Conservation (phyloP, 2,797 vertebrate species). For the Vespertilio murinus region DNA sequence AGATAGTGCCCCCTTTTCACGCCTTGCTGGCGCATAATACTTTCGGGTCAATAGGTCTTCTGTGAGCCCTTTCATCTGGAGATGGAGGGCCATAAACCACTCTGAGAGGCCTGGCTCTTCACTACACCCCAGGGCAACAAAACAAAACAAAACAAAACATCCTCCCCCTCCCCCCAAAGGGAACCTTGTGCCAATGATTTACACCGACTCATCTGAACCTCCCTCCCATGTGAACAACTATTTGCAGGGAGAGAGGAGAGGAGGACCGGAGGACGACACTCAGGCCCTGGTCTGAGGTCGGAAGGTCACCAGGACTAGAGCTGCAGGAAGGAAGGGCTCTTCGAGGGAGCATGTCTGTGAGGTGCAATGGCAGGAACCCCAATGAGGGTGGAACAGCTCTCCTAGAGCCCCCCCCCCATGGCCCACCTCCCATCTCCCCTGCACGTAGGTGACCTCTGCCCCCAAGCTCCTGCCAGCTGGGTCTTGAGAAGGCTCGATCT, state of each 20-base stretch:
- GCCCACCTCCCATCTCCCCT: too few relatives aligned
- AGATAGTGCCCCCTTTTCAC: background rate
- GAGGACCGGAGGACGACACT: background rate
- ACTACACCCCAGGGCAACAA: background rate
- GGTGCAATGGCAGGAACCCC: background rate
- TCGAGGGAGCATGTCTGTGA: background rate
- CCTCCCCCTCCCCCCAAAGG: too few relatives aligned
- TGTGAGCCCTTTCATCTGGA: slow-evolving; percentile 22
- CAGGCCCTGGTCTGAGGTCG: background rate
- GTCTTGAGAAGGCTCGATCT: background rate
- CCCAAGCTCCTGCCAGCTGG: background rate
- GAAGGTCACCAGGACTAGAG: background rate
- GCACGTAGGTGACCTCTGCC: background rate
- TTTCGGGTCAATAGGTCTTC: background rate
- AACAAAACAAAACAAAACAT: too few relatives aligned
- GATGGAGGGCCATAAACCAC: background rate
- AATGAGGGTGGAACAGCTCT: background rate
- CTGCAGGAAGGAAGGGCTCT: background rate
- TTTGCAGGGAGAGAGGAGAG: background rate
- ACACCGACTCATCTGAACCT: background rate
- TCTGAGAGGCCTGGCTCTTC: background rate
- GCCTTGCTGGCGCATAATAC: background rate
- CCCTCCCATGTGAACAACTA: background rate
- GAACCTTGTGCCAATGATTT: background rate
- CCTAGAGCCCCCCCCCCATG: background rate